Evolutionary conservation across 2,888 invertebrate genomes (phyloP), one percentile per base, ranked within the genome.

Genomic region (Luperina testacea): DNA sequence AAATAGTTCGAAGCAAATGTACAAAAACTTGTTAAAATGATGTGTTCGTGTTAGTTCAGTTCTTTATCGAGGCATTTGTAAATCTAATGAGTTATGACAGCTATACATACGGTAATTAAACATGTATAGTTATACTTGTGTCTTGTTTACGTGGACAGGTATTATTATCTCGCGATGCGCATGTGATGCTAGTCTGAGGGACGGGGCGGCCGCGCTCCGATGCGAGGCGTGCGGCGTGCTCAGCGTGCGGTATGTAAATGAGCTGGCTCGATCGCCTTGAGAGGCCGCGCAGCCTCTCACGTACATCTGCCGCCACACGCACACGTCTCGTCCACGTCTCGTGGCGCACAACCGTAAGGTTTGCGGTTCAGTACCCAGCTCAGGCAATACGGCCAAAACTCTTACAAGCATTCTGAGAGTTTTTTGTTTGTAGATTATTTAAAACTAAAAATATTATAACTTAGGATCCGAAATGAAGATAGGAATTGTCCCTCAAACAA

Each of bases 221-320:
- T 7, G 45, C 69, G n/a, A 61, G 0, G 11, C 75, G 74, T 77
- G 67, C 68, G 69, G 0, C 53, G 63, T 45, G 81, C 15, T 32
- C n/a, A 57, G 64, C 17, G 78, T 78, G 61, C 57, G 64, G 67
- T 89, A 88, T 91, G 89, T 82, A 79, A 88, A 89, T 90, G 85
- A 76, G 81, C 81, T 81, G 74, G 80, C 81, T 81, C 73, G 91
- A 80, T 90, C 63, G 87, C 91, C 91, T 91, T 91, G 91, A 80
- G 81, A 70, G 87, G 87, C 85, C 85, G 75, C 76, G 74, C 67
- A 69, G 72, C 78, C 77, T 74, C 77, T 75, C 69, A 48, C 76
- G 77, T 67, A 76, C 82, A 72, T 85, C 68, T 81, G 73, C 77
- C n/a, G 15, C 53, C 9, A 74, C 42, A 67, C 61, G 65, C 72